These are phyloP conservation scores for Sakesphorus luctuosus DNA, from an alignment of 2,113 vertebrate genomes.

Conservation along the genomic window DNA sequence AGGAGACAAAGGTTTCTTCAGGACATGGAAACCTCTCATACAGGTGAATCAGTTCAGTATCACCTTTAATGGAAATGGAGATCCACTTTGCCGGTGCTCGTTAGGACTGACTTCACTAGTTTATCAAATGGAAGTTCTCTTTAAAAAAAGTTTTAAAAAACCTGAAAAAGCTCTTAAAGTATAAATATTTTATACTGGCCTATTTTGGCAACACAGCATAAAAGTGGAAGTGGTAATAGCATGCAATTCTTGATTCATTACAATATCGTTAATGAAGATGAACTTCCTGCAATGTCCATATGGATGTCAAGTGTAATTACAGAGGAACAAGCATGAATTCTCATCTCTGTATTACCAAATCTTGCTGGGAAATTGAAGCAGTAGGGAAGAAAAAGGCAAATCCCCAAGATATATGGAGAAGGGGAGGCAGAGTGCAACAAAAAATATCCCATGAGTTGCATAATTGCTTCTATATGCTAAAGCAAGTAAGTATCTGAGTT, in stretches of 20 bases:
- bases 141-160: fast-evolving
- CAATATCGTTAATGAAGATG: slow-evolving; percentile 20
- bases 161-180: not conserved
- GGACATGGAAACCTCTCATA: not conserved
- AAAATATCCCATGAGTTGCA: not conserved
- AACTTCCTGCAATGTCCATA: not conserved
- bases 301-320: slow-evolving; percentile 45
- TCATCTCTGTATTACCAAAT: slow-evolving; percentile 5
- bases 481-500: not conserved
- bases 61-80: not conserved
- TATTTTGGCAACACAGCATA: slow-evolving; percentile 39
- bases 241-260: slow-evolving; percentile 23
- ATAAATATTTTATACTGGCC: slow-evolving; percentile 51
- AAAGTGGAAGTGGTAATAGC: slow-evolving; percentile 31
- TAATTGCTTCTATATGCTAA: not conserved
- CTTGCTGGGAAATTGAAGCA: slow-evolving; percentile 16
- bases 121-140: not conserved
- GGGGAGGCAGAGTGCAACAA: not conserved
- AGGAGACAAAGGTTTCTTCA: not conserved
- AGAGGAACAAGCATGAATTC: slow-evolving; percentile 27
- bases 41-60: not conserved
- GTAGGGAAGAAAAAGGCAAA: not conserved
- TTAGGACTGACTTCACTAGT: not conserved
- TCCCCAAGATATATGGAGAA: not conserved
- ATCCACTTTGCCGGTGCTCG: not conserved